phyloP scores from a whole-genome alignment of 2,113 vertebrate species.

The Aviceda subcristata region DNA sequence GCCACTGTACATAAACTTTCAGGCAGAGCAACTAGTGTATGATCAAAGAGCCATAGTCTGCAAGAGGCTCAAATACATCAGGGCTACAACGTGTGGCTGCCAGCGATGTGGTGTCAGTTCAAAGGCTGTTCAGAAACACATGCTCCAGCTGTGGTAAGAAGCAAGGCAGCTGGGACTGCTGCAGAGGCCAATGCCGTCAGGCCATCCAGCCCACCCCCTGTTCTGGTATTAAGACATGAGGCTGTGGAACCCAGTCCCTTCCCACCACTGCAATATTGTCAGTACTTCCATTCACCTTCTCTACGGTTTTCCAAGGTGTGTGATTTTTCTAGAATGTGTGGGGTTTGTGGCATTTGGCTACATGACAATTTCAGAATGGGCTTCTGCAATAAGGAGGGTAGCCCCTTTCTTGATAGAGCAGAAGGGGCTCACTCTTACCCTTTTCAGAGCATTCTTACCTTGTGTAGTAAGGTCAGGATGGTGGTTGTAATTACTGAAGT shows the following conservation, averaged over 20 bases:
- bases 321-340: neutral
- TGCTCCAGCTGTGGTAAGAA: neutral
- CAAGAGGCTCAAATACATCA: neutral
- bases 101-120: neutral
- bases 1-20: neutral
- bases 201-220: neutral
- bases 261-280: neutral
- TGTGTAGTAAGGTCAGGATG: conserved; percentile 83
- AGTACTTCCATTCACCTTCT: neutral
- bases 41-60: neutral
- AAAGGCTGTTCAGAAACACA: neutral
- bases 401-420: neutral
- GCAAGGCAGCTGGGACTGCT: neutral
- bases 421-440: neutral
- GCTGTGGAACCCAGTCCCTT: neutral
- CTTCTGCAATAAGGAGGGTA: neutral
- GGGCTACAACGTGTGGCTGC: neutral
- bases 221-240: neutral
- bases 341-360: neutral
- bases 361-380: neutral
- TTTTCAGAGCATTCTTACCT: conserved; percentile 73
- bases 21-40: neutral
- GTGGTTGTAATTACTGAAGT: conserved; percentile 66
- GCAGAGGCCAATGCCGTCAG: neutral
- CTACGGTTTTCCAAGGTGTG: neutral